These are phyloP conservation scores for Nudaria mundana DNA, from an alignment of 2,888 invertebrate genomes.

Conservation along the genomic window DNA sequence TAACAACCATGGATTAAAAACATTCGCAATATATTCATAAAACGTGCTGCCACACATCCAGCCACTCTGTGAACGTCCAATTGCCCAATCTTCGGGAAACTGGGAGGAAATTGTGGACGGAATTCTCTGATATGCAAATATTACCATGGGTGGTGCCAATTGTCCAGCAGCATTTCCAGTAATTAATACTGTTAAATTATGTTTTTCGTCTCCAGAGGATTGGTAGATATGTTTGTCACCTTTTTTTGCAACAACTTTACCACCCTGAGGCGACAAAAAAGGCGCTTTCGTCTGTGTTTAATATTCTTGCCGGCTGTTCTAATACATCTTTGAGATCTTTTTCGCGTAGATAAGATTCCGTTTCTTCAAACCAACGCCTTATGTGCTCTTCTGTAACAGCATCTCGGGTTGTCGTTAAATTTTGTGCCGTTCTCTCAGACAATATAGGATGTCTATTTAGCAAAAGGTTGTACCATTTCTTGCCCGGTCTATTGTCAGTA, in stretches of 20 bases:
- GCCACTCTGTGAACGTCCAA: conserved; percentile 3
- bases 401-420: conserved; percentile 4
- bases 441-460: conserved; percentile 11
- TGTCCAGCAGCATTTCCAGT: conserved; percentile 28
- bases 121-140: conserved; percentile 13
- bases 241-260: conserved; percentile 42
- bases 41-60: conserved; percentile 5
- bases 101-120: no score
- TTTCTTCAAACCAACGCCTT: not conserved
- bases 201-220: conserved; percentile 31
- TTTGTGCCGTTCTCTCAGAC: not conserved
- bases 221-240: conserved; percentile 32
- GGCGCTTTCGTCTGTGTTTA: conserved; percentile 42
- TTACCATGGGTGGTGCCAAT: conserved; percentile 29
- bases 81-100: no score
- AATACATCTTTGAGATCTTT: not conserved
- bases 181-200: conserved; percentile 27
- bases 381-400: conserved; percentile 22
- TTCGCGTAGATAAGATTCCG: not conserved
- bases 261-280: conserved; percentile 50
- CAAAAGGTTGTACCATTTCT: conserved; percentile 24
- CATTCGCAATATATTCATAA: conserved; percentile 6
- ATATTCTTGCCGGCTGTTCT: conserved; percentile 17
- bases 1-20: conserved; percentile 9
- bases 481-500: conserved; percentile 20